These are phyloP conservation scores for Balanococcus diminutus DNA, from an alignment of 2,888 invertebrate species.

Conservation along the genomic window DNA sequence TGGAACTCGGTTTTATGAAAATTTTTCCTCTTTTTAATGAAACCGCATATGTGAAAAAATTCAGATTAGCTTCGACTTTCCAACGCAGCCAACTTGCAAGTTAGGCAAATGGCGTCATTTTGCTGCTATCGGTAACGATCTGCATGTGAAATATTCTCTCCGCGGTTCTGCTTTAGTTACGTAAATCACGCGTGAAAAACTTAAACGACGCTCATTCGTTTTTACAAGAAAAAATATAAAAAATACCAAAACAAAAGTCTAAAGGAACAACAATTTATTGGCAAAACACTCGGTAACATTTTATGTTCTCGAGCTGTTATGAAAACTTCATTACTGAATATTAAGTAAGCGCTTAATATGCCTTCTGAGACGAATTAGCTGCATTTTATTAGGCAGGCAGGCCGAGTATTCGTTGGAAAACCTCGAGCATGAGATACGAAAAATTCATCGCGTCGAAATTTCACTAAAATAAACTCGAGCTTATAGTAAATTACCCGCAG, in stretches of 20 bases:
- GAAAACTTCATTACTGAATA: constrained; percentile 41
- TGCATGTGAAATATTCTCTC: constrained; percentile 21
- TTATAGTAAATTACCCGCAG: constrained; percentile 14
- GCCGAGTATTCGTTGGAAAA: not conserved
- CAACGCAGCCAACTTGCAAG: not conserved
- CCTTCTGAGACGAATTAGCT: constrained; percentile 37
- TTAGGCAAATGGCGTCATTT: constrained; percentile 24
- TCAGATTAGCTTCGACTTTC: not conserved
- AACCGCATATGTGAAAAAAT: constrained; percentile 8
- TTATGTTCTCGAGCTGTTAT: constrained; percentile 33
- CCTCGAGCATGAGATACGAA: constrained; percentile 11
- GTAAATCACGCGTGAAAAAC: constrained; percentile 42
- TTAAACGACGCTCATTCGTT: constrained; percentile 29
- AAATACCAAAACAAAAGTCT: not conserved
- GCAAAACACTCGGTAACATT: constrained; percentile 20
- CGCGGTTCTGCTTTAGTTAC: constrained; percentile 15
- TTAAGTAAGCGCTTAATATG: constrained; percentile 35
- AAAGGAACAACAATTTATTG: not conserved
- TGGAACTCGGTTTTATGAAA: not conserved
- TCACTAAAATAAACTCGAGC: constrained; percentile 18
- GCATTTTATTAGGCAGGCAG: constrained; percentile 24
- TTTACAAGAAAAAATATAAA: not conserved
- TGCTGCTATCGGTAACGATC: constrained; percentile 24
- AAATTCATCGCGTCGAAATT: constrained; percentile 22
- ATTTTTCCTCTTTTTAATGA: not conserved